Percentiles rank a stretch among this genome's conserved stretches.
Evolutionary conservation across 64 coral and sea anemone species (phyloP).

Genomic region (Stichodactyla helianthus): DNA sequence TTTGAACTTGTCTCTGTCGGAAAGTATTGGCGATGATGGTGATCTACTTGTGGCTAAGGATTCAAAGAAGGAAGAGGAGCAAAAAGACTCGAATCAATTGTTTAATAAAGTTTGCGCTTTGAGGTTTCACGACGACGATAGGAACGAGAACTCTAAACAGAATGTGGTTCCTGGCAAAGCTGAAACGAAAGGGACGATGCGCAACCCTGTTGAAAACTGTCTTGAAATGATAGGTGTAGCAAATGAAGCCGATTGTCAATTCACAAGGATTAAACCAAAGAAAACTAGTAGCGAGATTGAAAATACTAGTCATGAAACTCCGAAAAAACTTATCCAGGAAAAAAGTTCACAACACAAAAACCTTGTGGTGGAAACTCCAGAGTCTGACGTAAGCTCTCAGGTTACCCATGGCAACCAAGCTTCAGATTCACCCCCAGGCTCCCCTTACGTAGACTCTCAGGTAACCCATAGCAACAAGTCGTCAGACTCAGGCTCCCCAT

Average conservation of each 20-base stretch:
- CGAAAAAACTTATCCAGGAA: neutral
- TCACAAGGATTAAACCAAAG: neutral
- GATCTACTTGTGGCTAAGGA: constrained; percentile 43
- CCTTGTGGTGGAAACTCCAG: neutral
- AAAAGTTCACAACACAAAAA: neutral
- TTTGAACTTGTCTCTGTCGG: constrained; percentile 43
- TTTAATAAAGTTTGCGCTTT: neutral
- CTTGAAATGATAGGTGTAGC: neutral
- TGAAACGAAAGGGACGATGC: neutral
- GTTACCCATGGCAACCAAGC: neutral
- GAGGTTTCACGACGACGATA: neutral
- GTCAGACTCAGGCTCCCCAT: constrained; percentile 3
- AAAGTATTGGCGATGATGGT: constrained; percentile 27
- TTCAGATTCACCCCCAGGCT: neutral
- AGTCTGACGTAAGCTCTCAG: neutral
- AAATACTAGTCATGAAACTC: neutral
- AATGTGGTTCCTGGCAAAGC: neutral
- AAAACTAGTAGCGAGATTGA: neutral
- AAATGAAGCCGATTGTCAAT: neutral
- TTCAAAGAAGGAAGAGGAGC: constrained; percentile 13
- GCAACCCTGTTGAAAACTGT: neutral
- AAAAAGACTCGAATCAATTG: neutral
- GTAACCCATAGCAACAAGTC: neutral
- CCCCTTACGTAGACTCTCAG: neutral
- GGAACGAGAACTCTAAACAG: neutral